Base-by-base conservation (phyloP, 2,113 vertebrate genomes). In the Eretmochelys imbricata region DNA sequence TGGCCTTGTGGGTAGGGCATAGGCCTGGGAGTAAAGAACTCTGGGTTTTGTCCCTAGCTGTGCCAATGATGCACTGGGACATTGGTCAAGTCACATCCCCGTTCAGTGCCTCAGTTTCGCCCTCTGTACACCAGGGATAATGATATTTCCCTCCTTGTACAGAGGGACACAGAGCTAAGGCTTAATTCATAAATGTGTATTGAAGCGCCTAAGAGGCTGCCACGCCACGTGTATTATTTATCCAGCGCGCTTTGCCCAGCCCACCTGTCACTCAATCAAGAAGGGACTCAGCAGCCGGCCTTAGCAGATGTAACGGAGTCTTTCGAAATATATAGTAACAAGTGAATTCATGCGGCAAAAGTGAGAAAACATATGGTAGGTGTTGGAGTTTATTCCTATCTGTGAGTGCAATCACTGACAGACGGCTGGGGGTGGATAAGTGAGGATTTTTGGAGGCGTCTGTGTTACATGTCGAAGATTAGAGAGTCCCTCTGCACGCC, bases 331-430 rank as follows among this genome's bases (percentile, higher is more conserved):
- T n/a, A 88, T 82, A 95, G 97, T 65, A 91, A 96, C 93, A 51
- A 93, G 88, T 16, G 94, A 93, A 90, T 2, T 8, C 93, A 22
- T 88, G 91, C 93, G 93, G 95, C 95, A 94, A 95, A 87, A 91
- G 93, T 48, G 86, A 94, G 93, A 91, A 83, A 97, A 93, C 96
- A 91, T 96, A 90, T 62, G 96, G 96, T 87, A 57, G 96, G 95
- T 94, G 95, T 55, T 96, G 94, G 93, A 90, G 94, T 95, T 96
- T 96, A 96, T 97, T 97, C 95, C 95, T 91, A 95, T 80, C 94
- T 5, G n/a, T 6, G 89, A 93, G 96, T 94, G 95, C 80, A 90
- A 94, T 90, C 95, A 65, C 95, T 55, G 95, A 96, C 97, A 96
- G 96, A 95, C 95, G 94, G 97, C 80, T 86, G 96, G 93, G 95